A percentile compares a stretch with the other conserved stretches of the same genome.
phyloP scores from a whole-genome alignment of 92 coral and sea anemone species.

The Isaurus tuberculatus region DNA sequence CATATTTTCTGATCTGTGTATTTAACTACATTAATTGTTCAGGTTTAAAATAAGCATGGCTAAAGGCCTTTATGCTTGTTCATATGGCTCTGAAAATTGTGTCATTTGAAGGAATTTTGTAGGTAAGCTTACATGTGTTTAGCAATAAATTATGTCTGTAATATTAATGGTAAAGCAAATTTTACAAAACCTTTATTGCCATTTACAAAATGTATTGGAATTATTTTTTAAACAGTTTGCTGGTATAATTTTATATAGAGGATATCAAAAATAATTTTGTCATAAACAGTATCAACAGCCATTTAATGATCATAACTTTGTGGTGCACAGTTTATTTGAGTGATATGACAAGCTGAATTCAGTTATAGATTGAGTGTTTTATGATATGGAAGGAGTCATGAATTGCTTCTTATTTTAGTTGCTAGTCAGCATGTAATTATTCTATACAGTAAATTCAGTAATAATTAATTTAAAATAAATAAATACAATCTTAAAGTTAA shows the following conservation, averaged over 20 bases:
- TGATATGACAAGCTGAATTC: not conserved
- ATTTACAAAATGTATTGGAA: conserved; percentile 12
- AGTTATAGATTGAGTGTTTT: not conserved
- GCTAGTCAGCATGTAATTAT: not conserved
- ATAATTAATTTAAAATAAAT: not conserved
- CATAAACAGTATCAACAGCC: conserved; percentile 4
- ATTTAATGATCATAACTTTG: not conserved
- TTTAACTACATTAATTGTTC: not conserved
- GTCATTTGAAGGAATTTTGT: conserved; percentile 12
- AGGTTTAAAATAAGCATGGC: conserved; percentile 4
- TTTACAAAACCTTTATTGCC: not conserved
- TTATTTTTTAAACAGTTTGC: not conserved
- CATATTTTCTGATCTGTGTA: conserved; percentile 1
- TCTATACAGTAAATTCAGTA: not conserved
- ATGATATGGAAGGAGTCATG: not conserved
- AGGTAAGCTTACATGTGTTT: conserved; percentile 10
- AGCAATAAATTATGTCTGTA: not conserved
- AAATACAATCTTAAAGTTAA: conserved; percentile 2
- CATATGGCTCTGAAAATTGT: conserved; percentile 28
- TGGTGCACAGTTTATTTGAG: not conserved
- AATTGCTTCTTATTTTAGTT: conserved; percentile 1
- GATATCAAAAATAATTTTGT: not conserved
- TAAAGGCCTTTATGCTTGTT: conserved; percentile 9
- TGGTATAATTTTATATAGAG: not conserved
- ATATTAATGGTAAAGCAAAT: not conserved